A percentile compares a stretch with the other conserved stretches of the same genome.
phyloP scores from a whole-genome alignment of 2,888 invertebrate genomes.

The Sympetrum striolatum region DNA sequence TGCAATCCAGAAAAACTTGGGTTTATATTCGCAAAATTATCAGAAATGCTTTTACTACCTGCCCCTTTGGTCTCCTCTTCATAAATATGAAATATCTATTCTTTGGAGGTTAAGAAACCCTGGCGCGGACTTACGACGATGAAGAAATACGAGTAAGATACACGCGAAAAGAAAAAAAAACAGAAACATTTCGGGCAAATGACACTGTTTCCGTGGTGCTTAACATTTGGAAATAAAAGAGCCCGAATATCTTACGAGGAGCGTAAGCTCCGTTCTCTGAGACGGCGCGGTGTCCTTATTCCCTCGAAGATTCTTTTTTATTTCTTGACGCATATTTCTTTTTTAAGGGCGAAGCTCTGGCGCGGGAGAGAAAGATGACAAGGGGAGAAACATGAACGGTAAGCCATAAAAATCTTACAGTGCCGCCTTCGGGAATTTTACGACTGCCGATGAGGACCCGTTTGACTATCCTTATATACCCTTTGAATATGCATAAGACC shows the following conservation, averaged over 20 bases:
- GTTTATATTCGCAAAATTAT: too few relatives aligned
- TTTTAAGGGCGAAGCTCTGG: background rate
- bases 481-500: slow-evolving; percentile 38
- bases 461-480: background rate
- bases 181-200: background rate
- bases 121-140: background rate
- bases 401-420: slow-evolving; percentile 27
- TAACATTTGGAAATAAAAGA: background rate
- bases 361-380: slow-evolving; percentile 4
- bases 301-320: background rate
- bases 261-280: background rate
- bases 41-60: too few relatives aligned
- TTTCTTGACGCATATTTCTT: background rate
- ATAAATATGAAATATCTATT: too few relatives aligned
- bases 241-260: background rate
- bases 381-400: slow-evolving; percentile 17
- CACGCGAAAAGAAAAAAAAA: background rate
- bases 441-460: slow-evolving; percentile 20
- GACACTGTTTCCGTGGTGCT: background rate
- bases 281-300: background rate
- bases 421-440: slow-evolving; percentile 38
- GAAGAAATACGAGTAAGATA: background rate
- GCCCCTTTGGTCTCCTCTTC: too few relatives aligned
- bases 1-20: too few relatives aligned
- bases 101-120: too few relatives aligned